These are phyloP conservation scores for Papilio demoleus DNA, from an alignment of 2,888 invertebrate species.

Conservation along the genomic window DNA sequence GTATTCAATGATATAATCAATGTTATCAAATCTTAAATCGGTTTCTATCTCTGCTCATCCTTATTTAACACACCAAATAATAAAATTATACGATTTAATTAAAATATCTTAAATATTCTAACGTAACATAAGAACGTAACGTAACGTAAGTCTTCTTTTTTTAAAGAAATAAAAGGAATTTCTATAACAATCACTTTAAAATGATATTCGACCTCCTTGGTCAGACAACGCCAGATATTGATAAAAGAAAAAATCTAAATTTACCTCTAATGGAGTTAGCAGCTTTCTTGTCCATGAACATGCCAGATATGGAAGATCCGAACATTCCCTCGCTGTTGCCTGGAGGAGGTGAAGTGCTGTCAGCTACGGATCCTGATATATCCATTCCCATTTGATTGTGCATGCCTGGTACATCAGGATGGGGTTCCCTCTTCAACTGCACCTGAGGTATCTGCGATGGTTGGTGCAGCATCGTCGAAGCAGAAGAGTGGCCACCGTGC, in stretches of 20 bases:
- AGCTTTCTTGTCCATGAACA: conserved; percentile 84
- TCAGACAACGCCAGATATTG: neutral
- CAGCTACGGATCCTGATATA: conserved; percentile 77
- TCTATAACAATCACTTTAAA: neutral
- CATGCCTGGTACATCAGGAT: conserved; percentile 66
- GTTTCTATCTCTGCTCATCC: neutral
- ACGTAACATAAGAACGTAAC: neutral
- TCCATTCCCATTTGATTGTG: conserved; percentile 73
- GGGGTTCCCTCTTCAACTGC: conserved; percentile 74
- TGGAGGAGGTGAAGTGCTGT: conserved; percentile 85
- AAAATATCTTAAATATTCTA: neutral
- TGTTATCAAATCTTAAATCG: neutral
- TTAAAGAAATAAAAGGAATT: neutral
- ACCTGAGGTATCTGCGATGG: conserved; percentile 62
- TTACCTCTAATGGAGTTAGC: conserved; percentile 88
- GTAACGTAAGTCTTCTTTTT: neutral
- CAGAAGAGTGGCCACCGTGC: conserved; percentile 76
- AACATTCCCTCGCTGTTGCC: conserved; percentile 76
- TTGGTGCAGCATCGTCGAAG: conserved; percentile 76
- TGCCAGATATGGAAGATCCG: conserved; percentile 72
- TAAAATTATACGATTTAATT: neutral
- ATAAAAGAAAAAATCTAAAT: conserved; percentile 23
- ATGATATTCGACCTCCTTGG: neutral
- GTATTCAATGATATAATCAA: neutral
- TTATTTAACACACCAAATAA: neutral